Percentiles rank a stretch among this genome's conserved stretches.
Evolutionary conservation across 2,113 vertebrate species (phyloP).

Genomic region (Grallaria varia): DNA sequence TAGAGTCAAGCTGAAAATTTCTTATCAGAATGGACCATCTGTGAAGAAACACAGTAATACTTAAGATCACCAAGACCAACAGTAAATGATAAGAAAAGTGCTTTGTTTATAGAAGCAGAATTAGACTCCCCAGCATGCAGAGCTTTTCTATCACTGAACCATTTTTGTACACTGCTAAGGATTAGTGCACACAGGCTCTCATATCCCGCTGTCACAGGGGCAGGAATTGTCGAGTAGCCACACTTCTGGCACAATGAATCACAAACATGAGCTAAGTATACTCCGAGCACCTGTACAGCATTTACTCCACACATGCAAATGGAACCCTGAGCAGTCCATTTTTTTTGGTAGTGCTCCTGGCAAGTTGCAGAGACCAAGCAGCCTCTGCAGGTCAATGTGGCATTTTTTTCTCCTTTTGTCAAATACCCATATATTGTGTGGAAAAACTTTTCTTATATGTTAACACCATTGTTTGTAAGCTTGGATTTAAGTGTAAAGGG

Average conservation of each 20-base stretch:
- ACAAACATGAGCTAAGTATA: neutral
- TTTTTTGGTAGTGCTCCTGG: neutral
- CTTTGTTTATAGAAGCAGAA: neutral
- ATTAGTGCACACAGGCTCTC: neutral
- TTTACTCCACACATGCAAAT: neutral
- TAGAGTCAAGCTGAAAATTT: neutral
- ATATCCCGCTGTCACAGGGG: neutral
- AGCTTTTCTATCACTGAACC: neutral
- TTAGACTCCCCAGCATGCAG: neutral
- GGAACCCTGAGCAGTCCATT: neutral
- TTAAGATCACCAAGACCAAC: neutral
- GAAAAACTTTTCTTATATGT: neutral
- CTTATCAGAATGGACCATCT: neutral
- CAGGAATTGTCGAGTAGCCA: neutral
- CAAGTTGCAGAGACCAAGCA: neutral
- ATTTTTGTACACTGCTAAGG: neutral
- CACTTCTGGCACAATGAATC: neutral
- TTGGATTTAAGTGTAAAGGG: neutral
- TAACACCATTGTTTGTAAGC: neutral
- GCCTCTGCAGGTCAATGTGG: neutral
- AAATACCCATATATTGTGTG: neutral
- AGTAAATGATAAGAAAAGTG: neutral
- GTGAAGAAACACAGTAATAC: neutral
- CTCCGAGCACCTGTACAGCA: neutral
- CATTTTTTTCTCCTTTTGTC: neutral